A percentile compares a stretch with the other conserved stretches of the same genome.
These are phyloP conservation scores for Heliothis peltigera DNA, from an alignment of 2,888 invertebrate genomes.

Conservation along the genomic window DNA sequence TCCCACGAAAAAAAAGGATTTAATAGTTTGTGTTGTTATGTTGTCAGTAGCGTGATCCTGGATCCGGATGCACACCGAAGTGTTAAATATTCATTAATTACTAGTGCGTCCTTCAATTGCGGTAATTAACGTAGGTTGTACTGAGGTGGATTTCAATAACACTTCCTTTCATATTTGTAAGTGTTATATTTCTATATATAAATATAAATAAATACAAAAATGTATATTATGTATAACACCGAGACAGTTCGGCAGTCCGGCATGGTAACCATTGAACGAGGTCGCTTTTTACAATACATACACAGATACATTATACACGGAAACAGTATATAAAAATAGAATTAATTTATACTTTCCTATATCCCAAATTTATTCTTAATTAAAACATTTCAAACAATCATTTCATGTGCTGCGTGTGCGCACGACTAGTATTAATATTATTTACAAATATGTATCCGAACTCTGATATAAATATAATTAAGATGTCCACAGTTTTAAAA, in stretches of 20 bases:
- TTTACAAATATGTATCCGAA: not conserved
- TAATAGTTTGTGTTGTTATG: constrained; percentile 17
- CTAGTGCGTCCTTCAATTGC: constrained; percentile 36
- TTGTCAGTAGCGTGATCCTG: constrained; percentile 29
- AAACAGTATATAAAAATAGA: constrained; percentile 15
- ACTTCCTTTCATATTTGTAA: constrained; percentile 32
- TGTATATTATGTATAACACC: no score
- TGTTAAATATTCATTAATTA: constrained; percentile 47
- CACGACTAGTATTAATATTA: not conserved
- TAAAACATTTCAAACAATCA: not conserved
- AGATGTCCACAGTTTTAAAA: no score
- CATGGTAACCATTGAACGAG: no score
- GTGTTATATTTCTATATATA: no score
- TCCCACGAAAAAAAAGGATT: no score
- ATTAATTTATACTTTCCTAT: not conserved
- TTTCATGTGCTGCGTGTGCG: not conserved
- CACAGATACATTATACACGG: constrained; percentile 18
- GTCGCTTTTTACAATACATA: constrained; percentile 15
- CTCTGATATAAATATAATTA: no score
- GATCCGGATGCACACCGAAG: constrained; percentile 40
- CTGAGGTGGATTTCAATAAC: constrained; percentile 38
- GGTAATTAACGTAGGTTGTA: constrained; percentile 32
- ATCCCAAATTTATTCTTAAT: not conserved
- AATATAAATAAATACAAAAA: no score
- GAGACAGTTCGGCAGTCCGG: no score